A percentile compares a stretch with the other conserved stretches of the same genome.
These are phyloP conservation scores for Ephialtes manifestator DNA, from an alignment of 2,888 invertebrate genomes.

Conservation along the genomic window DNA sequence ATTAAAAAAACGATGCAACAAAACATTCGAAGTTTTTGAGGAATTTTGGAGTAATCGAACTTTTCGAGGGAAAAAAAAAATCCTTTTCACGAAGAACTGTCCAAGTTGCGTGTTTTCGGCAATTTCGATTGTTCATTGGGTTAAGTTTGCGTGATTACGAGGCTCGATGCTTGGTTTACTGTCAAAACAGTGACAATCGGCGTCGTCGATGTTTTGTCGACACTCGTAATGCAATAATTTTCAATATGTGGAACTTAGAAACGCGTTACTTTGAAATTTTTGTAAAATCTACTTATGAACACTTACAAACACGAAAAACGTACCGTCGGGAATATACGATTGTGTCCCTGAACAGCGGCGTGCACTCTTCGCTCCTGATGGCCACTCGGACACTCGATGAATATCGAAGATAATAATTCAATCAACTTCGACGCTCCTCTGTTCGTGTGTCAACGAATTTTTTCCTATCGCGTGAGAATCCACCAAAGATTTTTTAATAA, in stretches of 20 bases:
- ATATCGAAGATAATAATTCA: not conserved
- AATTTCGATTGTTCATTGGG: constrained; percentile 11
- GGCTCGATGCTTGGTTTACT: not conserved
- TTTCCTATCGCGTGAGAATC: not conserved
- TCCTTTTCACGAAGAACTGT: not conserved
- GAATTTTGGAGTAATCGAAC: not conserved
- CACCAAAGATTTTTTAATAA: constrained; percentile 46
- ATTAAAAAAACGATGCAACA: too few species aligned
- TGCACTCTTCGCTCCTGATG: not conserved
- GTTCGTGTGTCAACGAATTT: not conserved
- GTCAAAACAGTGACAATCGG: not conserved
- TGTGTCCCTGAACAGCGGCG: not conserved
- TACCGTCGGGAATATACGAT: constrained; percentile 2
- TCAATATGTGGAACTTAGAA: not conserved
- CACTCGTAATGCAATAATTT: not conserved
- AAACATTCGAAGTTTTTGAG: not conserved
- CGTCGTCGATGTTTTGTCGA: not conserved
- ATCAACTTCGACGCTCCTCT: not conserved
- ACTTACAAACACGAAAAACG: constrained; percentile 36
- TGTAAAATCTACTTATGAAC: not conserved
- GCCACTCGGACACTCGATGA: not conserved
- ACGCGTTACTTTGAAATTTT: not conserved
- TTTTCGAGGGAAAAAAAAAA: not conserved
- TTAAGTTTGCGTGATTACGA: constrained; percentile 10
- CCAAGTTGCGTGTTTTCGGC: constrained; percentile 8